phyloP scores from a whole-genome alignment of 2,113 vertebrate species.

The Lonchura striata region DNA sequence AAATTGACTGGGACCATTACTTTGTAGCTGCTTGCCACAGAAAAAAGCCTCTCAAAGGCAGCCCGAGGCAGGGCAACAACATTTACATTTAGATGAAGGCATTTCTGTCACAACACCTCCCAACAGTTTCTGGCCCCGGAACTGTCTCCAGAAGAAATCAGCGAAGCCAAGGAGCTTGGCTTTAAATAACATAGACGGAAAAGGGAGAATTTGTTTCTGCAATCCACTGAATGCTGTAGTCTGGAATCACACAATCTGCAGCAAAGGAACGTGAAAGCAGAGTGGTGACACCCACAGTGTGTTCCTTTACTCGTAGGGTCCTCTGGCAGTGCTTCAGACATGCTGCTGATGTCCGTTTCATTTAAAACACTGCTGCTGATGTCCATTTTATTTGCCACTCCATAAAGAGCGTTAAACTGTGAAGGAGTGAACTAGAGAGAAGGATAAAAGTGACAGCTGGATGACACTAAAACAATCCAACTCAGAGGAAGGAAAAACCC shows the following conservation, averaged over 20 bases:
- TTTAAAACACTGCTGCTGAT: background rate
- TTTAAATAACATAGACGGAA: background rate
- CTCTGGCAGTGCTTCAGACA: background rate
- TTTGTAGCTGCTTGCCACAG: constrained; percentile 8
- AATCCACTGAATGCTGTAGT: background rate
- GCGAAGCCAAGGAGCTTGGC: background rate
- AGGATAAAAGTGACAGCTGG: background rate
- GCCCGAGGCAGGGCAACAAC: constrained; percentile 17
- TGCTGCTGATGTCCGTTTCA: background rate
- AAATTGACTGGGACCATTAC: constrained; percentile 50
- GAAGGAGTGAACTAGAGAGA: background rate
- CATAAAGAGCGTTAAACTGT: background rate
- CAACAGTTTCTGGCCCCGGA: background rate
- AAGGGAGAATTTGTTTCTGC: background rate
- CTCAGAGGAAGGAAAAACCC: background rate
- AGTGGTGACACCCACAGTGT: rapidly evolving
- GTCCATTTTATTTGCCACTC: background rate
- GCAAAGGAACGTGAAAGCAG: background rate
- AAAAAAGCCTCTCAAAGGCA: constrained; percentile 9
- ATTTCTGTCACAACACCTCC: constrained; percentile 25
- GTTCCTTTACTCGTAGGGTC: background rate
- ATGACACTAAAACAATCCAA: background rate
- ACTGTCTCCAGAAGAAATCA: background rate
- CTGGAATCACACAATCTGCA: background rate
- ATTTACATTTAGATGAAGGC: constrained; percentile 71